Percentiles rank a stretch among this genome's conserved stretches.
phyloP scores from a whole-genome alignment of 2,113 vertebrate species.

The Sphaerodactylus townsendi region DNA sequence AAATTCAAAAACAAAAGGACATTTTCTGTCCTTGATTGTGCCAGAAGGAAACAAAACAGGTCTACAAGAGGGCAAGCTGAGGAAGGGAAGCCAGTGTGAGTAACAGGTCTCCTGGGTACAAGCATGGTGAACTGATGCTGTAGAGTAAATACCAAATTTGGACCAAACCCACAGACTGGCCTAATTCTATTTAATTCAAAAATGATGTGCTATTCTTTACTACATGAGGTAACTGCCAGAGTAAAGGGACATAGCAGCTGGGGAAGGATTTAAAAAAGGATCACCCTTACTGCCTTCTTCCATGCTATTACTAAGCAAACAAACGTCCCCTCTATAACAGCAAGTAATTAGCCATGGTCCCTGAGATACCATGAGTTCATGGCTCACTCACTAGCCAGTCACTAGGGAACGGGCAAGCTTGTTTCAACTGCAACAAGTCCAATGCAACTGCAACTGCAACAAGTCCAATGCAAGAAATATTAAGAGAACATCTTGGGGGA shows the following conservation, averaged over 20 bases:
- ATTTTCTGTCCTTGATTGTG: no score
- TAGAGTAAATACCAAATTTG: neutral
- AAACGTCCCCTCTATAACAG: conserved; percentile 13
- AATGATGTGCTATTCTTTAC: neutral
- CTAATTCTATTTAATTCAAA: neutral
- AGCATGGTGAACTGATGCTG: neutral
- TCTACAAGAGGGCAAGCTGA: neutral
- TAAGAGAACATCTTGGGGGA: neutral
- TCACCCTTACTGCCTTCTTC: neutral
- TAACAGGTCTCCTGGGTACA: neutral
- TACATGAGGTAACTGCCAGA: neutral
- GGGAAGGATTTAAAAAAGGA: conserved; percentile 21
- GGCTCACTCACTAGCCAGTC: neutral
- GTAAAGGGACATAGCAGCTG: neutral
- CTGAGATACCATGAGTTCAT: neutral
- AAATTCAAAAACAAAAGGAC: no score
- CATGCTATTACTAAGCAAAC: neutral
- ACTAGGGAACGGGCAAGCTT: neutral
- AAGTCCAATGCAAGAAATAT: neutral
- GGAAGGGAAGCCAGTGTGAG: neutral
- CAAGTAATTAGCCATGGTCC: conserved; percentile 16
- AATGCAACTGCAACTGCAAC: neutral
- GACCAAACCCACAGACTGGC: neutral
- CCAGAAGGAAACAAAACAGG: neutral
- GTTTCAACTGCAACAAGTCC: conserved; percentile 13